Evolutionary conservation across 2,113 vertebrate genomes (phyloP).

Genomic region (Daboia siamensis): DNA sequence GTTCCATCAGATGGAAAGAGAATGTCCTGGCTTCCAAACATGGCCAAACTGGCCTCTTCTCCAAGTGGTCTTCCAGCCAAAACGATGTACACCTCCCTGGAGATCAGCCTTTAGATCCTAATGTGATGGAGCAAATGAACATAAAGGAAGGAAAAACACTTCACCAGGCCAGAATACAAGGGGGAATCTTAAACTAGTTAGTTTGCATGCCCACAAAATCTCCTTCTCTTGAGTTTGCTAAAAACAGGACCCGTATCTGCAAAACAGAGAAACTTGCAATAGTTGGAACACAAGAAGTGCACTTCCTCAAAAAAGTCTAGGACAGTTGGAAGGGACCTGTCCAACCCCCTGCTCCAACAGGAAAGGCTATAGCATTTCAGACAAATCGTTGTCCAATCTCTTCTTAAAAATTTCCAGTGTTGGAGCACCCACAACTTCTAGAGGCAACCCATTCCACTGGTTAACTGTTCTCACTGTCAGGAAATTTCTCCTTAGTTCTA

Average conservation of each 20-base stretch:
- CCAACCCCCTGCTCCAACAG: too few species aligned
- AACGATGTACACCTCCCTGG: background rate
- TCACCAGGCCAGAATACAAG: background rate
- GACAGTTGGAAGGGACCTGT: too few species aligned
- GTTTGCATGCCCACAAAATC: background rate
- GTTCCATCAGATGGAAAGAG: background rate
- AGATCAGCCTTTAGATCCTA: constrained; percentile 22
- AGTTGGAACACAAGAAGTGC: background rate
- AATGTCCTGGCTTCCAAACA: background rate
- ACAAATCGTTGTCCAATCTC: too few species aligned
- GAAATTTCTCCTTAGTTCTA: too few species aligned
- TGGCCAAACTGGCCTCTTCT: background rate
- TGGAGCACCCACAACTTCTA: too few species aligned
- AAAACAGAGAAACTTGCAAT: background rate
- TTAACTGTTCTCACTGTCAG: too few species aligned
- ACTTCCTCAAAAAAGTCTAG: background rate
- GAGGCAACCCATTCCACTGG: too few species aligned
- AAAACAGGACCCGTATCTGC: background rate
- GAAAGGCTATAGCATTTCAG: too few species aligned
- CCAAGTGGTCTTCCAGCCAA: background rate
- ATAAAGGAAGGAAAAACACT: background rate
- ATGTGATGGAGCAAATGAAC: constrained; percentile 2
- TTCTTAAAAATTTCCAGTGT: too few species aligned
- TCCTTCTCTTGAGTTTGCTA: background rate
- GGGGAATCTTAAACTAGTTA: background rate